Conservation (phyloP, 2,888 invertebrate species). For the Coenonympha glycerion region DNA sequence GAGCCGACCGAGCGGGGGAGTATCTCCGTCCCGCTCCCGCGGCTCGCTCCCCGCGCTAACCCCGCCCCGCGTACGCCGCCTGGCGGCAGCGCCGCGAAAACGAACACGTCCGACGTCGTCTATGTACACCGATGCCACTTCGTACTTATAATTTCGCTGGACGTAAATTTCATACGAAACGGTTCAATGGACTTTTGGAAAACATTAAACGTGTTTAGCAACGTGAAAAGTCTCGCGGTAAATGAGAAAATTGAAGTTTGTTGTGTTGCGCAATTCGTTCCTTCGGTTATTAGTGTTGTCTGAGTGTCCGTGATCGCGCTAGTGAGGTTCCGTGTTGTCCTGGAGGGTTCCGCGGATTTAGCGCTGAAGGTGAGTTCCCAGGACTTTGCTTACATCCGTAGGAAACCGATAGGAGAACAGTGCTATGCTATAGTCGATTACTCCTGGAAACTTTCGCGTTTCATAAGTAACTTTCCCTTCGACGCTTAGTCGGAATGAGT, state of each 20-base stretch:
- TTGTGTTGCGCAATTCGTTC: slow-evolving; percentile 59
- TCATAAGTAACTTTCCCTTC: slow-evolving; percentile 21
- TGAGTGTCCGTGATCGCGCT: slow-evolving; percentile 67
- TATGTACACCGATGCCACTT: slow-evolving; percentile 74
- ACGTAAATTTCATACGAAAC: slow-evolving; percentile 75
- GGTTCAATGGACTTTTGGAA: slow-evolving; percentile 76
- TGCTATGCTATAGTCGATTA: too few species aligned
- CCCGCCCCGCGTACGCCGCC: slow-evolving; percentile 70
- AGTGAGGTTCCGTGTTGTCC: slow-evolving; percentile 62
- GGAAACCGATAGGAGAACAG: not conserved
- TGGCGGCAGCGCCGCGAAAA: slow-evolving; percentile 62
- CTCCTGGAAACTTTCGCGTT: slow-evolving; percentile 5
- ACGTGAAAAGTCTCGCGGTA: slow-evolving; percentile 60
- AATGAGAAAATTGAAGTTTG: slow-evolving; percentile 54
- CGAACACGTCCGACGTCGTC: slow-evolving; percentile 55
- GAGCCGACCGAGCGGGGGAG: slow-evolving; percentile 33
- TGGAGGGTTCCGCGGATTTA: slow-evolving; percentile 55
- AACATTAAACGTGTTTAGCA: slow-evolving; percentile 65
- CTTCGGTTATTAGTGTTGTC: slow-evolving; percentile 59
- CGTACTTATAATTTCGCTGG: slow-evolving; percentile 76
- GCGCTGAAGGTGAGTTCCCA: slow-evolving; percentile 57
- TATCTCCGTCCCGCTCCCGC: slow-evolving; percentile 45
- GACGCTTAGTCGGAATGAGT: slow-evolving; percentile 21
- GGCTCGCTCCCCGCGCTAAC: slow-evolving; percentile 53
- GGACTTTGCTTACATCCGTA: not conserved